A percentile compares a stretch with the other conserved stretches of the same genome.
These are phyloP conservation scores for Austrolebias charrua DNA, from an alignment of 2,797 vertebrate genomes.

Conservation along the genomic window DNA sequence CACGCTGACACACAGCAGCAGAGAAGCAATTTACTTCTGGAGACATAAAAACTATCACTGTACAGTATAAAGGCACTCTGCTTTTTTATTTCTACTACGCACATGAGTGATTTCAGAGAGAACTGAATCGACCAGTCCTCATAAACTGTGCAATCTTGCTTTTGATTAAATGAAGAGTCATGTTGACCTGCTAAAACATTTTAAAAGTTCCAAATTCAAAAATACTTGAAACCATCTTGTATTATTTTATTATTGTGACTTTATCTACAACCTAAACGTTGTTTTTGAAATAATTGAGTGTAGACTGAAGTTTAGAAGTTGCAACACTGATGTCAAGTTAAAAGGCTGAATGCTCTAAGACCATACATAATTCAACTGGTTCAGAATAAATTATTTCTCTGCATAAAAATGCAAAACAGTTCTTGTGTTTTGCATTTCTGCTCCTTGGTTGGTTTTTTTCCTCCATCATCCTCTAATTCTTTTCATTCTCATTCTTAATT, in stretches of 20 bases:
- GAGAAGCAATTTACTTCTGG: background rate
- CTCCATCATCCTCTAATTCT: background rate
- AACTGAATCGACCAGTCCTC: too few species aligned
- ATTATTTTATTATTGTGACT: constrained; percentile 8
- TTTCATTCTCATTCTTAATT: constrained; percentile 38
- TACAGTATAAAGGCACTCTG: background rate
- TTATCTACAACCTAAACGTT: background rate
- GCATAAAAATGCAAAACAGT: background rate
- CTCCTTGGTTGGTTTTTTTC: background rate
- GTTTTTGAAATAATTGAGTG: background rate
- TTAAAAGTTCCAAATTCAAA: too few species aligned
- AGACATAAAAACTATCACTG: background rate
- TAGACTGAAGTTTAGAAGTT: constrained; percentile 2
- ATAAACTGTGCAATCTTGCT: too few species aligned
- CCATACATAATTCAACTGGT: background rate
- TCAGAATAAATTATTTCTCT: constrained; percentile 4
- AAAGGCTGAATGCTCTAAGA: constrained; percentile 10
- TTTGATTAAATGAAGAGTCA: too few species aligned
- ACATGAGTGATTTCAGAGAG: too few species aligned
- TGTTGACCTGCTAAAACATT: too few species aligned
- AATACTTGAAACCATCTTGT: too few species aligned
- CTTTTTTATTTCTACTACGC: background rate
- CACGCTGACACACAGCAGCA: background rate
- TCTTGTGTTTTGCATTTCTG: background rate
- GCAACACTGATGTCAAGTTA: constrained; percentile 2